A percentile compares a stretch with the other conserved stretches of the same genome.
These are phyloP conservation scores for Salpingus planirostris DNA, from an alignment of 2,888 invertebrate species.

Conservation along the genomic window DNA sequence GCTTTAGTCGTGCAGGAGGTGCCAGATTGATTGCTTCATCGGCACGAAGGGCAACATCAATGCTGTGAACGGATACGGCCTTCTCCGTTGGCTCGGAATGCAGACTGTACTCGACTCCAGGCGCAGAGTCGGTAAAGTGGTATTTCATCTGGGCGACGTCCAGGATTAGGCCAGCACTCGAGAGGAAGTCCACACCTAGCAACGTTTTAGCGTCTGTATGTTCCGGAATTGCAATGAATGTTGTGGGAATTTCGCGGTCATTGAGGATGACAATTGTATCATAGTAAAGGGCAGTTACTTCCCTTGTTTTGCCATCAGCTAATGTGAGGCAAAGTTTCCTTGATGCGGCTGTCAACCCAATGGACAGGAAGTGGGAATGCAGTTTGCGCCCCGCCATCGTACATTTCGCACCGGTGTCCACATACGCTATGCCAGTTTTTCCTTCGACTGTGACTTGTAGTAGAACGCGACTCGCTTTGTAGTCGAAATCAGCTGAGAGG, in stretches of 20 bases:
- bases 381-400: slow-evolving; percentile 1
- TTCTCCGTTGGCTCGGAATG: not conserved
- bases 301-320: not conserved
- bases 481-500: not conserved
- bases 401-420: slow-evolving; percentile 1
- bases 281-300: not conserved
- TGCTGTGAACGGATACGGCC: not conserved
- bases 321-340: not conserved
- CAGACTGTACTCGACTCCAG: not conserved
- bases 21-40: not conserved
- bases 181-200: slow-evolving; percentile 3
- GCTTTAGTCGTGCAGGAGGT: not conserved
- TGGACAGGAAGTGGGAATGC: not conserved
- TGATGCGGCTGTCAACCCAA: not conserved
- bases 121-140: not conserved
- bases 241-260: not conserved
- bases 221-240: slow-evolving; percentile 1
- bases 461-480: not conserved
- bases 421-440: not conserved
- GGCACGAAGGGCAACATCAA: not conserved
- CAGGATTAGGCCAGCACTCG: not conserved
- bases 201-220: not conserved
- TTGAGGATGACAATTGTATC: not conserved
- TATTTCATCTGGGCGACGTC: not conserved
- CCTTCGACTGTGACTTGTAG: slow-evolving; percentile 1